Evolutionary conservation across 2,797 vertebrate genomes (phyloP), one percentile per base, ranked within the genome.

Genomic region (Ciconia nigra): DNA sequence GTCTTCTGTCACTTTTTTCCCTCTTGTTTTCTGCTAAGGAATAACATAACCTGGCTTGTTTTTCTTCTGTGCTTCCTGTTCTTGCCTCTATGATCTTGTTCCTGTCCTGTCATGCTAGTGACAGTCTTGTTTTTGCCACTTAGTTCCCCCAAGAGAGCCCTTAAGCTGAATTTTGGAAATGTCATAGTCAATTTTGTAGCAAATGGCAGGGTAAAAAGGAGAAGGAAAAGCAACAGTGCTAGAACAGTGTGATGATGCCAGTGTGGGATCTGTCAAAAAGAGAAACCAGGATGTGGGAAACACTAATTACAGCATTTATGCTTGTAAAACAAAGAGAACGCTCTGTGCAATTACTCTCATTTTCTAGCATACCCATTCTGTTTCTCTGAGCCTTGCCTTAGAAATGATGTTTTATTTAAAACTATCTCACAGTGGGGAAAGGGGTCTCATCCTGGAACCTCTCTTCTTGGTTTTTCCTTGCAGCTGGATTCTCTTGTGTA

Each of bases 51-150:
- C 57, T 94, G 87, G 72, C 95, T 95, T 96, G 89, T 96, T 96
- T 96, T 95, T 88, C 87, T 86, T 91, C 41, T 71, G 21, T 74
- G 47, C 29, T 97, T 94, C 85, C 94, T 94, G 51, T 90, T 95
- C 83, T 93, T 95, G 77, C 91, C 66, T 95, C 63, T 94, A 12
- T 97, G 94, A 96, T 97, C 94, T 95, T 89, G 42, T 92, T 97
- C 74, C 65, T 28, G 1, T 92, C 78, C 83, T 93, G 90, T 95
- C 81, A 71, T 61, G 41, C 81, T 80, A 87, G 74, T 85, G 86
- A 95, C 93, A 95, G 28, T 83, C 90, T 95, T 77, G 35, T 61
- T 96, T 96, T 96, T 94, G 84, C 87, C 70, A 65, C 74, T 96
- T 96, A 63, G 65, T 87, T 97, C 79, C 84, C 93, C 42, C 91